Evolutionary conservation across 2,113 vertebrate genomes (phyloP), one percentile per base, ranked within the genome.

Genomic region (Labeo catla): DNA sequence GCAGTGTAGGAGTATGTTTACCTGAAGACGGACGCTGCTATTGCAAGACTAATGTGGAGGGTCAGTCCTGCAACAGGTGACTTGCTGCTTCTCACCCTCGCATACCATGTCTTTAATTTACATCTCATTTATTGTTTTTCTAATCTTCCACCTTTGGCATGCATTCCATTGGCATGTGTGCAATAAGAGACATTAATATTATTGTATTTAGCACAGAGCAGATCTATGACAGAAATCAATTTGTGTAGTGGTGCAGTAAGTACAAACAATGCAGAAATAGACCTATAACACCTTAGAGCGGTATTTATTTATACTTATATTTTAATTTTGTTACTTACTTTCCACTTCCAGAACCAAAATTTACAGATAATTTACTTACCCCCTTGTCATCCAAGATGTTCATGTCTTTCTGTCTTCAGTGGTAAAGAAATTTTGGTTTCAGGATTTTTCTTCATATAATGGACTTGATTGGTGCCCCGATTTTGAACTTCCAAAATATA

Each of bases 11-110:
- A 13, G 81, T 91, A 74, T 99, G 98, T 10, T 95, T 96, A 45
- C 89, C 95, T 66, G 90, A 81, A 92, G 95, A 96, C 0, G 98
- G 98, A 63, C 92, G 66, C 3, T 99, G 98, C 76, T 87, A 89
- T 88, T 99, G 98, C 92, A 98, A 96, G 87, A 81, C 88, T 15
- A 95, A 94, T 3, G 97, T 96, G 87, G 98, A 99, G 90, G 98
- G 97, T 11, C 90, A 93, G 13, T 63, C 92, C 80, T 98, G 98
- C 88, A 94, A 96, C 95, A 97, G 96, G 98, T 99, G 57, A 87
- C 0, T 0, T 1, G 16, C 47, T 45, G 28, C 6, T 8, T 43
- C 57, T 66, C 68, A 43, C 21, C 4, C 80, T 63, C 1, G 6
- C 45, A 28, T 36, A 47, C 34, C 12, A 39, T 54, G 2, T 39